Conservation (phyloP, 1,140 invertebrate genomes). For the Neodiprion fabricii region DNA sequence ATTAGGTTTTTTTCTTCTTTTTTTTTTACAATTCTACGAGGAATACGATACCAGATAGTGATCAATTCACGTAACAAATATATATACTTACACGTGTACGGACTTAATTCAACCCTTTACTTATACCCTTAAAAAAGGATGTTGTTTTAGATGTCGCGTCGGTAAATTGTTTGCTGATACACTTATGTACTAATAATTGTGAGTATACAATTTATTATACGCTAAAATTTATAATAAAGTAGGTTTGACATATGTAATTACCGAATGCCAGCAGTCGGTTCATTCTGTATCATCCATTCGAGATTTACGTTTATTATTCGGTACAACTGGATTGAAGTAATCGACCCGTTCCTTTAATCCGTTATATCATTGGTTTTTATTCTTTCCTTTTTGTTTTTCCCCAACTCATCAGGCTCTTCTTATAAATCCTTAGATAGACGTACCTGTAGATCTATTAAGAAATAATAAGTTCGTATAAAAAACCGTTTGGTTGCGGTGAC, state of each 20-base stretch:
- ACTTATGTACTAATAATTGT: not conserved
- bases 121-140: not conserved
- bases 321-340: not conserved
- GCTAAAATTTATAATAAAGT: not conserved
- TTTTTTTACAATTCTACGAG: not conserved
- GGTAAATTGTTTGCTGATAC: not conserved
- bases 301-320: not conserved
- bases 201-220: not conserved
- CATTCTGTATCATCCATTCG: not conserved
- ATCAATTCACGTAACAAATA: not conserved
- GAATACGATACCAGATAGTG: not conserved
- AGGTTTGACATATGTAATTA: not conserved
- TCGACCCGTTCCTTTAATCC: too few relatives aligned
- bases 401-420: too few relatives aligned
- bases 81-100: too few relatives aligned
- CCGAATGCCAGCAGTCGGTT: slow-evolving; percentile 1
- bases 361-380: too few relatives aligned
- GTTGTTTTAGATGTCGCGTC: too few relatives aligned
- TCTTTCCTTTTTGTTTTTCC: too few relatives aligned
- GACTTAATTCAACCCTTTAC: too few relatives aligned
- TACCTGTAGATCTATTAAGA: not conserved
- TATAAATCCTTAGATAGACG: too few relatives aligned
- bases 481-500: not conserved
- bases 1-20: not conserved
- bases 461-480: not conserved